Evolutionary conservation across 2,113 vertebrate species (phyloP), one percentile per base, ranked within the genome.

Genomic region (Ceyx cyanopectus): DNA sequence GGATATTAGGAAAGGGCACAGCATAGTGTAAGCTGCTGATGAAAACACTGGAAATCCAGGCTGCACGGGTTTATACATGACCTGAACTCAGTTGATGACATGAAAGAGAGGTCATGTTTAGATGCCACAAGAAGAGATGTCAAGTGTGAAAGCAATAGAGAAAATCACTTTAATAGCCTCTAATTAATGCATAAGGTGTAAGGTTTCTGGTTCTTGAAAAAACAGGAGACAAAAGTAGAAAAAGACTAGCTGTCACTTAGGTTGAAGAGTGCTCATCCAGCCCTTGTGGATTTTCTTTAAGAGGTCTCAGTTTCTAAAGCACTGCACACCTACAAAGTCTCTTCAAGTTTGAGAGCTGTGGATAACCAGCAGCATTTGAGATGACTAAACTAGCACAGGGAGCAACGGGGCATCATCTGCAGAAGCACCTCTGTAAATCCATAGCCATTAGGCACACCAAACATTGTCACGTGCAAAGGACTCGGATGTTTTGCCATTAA

Each of bases 1-100:
- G 94, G 75, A 89, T 80, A 87, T 81, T 93, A 92, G 85, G 61
- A 91, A 75, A 90, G 73, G 79, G 57, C 57, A 82, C 18, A 23
- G 61, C 10, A 27, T 16, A 83, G 37, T 2, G 9, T 93, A 95
- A 90, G 68, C 96, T 88, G 87, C 65, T 91, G 93, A 19, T 89
- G 65, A 81, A 94, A 95, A 84, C 90, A 94, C 26, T 70, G 51
- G 79, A 46, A 53, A 80, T 41, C 43, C 8, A 77, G 11, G 58
- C 60, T 85, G 63, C 32, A 5, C 2, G 6, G 53, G 23, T 82
- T 92, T 88, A 80, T n/a, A 32, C 6, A 77, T n/a, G 12, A 53
- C 32, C 51, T 30, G 63, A 76, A 34, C 22, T n/a, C 24, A 6
- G 65, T 4, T 74, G 40, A 18, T 74, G 45, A 70, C 60, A 37